Base-by-base conservation (phyloP, 2,888 invertebrate species). In the Coelinius sp. region DNA sequence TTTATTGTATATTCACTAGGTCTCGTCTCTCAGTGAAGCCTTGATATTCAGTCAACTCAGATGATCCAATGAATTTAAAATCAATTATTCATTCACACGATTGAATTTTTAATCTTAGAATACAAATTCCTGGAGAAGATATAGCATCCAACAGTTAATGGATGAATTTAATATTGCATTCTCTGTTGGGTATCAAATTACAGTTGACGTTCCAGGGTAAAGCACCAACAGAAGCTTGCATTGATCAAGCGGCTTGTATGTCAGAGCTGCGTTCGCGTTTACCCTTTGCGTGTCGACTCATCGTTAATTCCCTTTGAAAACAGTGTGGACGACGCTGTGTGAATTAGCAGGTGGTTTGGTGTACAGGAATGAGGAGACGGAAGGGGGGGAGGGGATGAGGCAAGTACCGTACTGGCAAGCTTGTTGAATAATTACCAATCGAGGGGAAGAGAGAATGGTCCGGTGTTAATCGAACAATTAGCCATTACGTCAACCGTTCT, bases 381-480 rank as follows among this genome's bases (percentile, higher is more conserved):
- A 38, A 27, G 62, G 66, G 68, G 69, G 63, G 20, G 22, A 6
- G 46, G n/a, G 27, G 49, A 64, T 70, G 41, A 56, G 22, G 49
- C 46, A 17, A 46, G 62, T 72, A 68, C 74, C 73, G 73, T 77
- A 71, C 73, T 76, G 74, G 65, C 73, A 76, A 71, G 76, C 78
- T 81, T 80, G 79, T 80, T 78, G 79, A 81, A 83, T 82, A 83
- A 83, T 83, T 82, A 82, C 77, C 78, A 77, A 77, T 77, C 73
- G 76, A 76, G 76, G 75, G 77, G 75, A 74, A 73, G 71, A 46
- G 78, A 20, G 62, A 53, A 46, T 2, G 62, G 68, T 46, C 56
- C 64, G 56, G 68, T 76, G 81, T 82, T 81, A 81, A 83, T 81
- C 81, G 81, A 76, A 78, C 80, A 84, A 84, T 84, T 83, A 84